Evolutionary conservation across 2,888 invertebrate genomes (phyloP), one percentile per base, ranked within the genome.

Genomic region (Drosophila anomalata): DNA sequence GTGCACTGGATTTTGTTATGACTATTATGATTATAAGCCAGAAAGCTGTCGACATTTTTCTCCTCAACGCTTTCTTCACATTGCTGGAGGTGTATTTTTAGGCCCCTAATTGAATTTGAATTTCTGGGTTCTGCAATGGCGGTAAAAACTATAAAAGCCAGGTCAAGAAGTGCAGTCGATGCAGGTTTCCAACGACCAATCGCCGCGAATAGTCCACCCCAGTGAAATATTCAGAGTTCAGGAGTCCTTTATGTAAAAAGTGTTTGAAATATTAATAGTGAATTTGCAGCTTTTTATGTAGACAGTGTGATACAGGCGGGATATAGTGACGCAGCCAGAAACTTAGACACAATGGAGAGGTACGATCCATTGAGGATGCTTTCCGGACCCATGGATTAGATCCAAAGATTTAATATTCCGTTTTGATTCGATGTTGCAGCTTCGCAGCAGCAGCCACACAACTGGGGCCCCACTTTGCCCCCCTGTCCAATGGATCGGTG

Each of bases 401-500:
- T 17, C 17, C 17, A 17, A 17, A 20, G 11, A 3, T 26, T 17
- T 20, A 31, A 33, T 31, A 47, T 51, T 48, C 6, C 6, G 11
- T 20, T 42, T 59, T 50, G 8, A 1, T 47, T 41, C 24, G 12
- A 2, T 62, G 47, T 56, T 62, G 42, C 69, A 87, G 88, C 68
- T 86, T 87, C 71, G 73, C 75, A 78, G 68, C 73, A 74, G 72
- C 70, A 53, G 78, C 82, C 62, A 74, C 79, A 66, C 82, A 87
- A 26, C 52, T 89, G 74, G 93, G 83, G 92, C 93, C 87, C 90
- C 93, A 84, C 88, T 93, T 88, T 78, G 87, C 89, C 70, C 80
- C 90, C 41, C 86, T 91, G 60, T 79, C 84, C 60, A 97, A 96
- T 92, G 94, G 95, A 89, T 96, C 96, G 71, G 96, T 97, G 77